A percentile compares a stretch with the other conserved stretches of the same genome.
These are phyloP conservation scores for Agrotis clavis DNA, from an alignment of 2,888 invertebrate genomes.

Conservation along the genomic window DNA sequence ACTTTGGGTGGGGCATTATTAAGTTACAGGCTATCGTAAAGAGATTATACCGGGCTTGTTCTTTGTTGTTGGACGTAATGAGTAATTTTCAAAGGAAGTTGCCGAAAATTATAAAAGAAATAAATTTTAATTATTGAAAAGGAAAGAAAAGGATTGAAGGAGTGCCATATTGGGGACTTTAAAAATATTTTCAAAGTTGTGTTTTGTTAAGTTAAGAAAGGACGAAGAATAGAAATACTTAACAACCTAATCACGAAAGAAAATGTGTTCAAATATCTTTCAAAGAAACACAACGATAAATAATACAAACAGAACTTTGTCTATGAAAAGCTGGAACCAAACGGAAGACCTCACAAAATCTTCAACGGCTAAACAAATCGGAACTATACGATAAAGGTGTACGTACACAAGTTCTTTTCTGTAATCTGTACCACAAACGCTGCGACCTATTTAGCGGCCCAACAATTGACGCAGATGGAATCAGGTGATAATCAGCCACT, in stretches of 20 bases:
- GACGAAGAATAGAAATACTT: not conserved
- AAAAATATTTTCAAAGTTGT: not conserved
- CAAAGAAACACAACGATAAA: not conserved
- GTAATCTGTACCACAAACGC: conserved; percentile 24
- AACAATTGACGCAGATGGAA: conserved; percentile 79
- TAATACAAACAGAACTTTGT: not conserved
- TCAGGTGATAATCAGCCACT: conserved; percentile 90
- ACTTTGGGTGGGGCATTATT: conserved; percentile 56
- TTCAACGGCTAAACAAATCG: not conserved
- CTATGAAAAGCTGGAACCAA: not conserved
- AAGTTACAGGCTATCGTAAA: conserved; percentile 27
- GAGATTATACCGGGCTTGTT: conserved; percentile 21
- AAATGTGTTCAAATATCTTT: not conserved
- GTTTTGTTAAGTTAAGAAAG: not conserved
- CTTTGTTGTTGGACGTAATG: not conserved
- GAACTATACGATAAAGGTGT: not conserved
- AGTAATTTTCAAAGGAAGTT: not conserved
- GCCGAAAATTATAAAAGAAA: no score
- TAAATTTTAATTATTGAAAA: not conserved
- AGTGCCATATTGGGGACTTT: not conserved
- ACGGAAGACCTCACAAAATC: conserved; percentile 5
- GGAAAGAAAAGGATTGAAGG: not conserved
- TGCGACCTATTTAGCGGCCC: conserved; percentile 60
- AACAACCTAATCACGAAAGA: not conserved
- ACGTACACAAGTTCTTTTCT: not conserved